Evolutionary conservation across 2,113 vertebrate species (phyloP).

Genomic region (Scortum barcoo): DNA sequence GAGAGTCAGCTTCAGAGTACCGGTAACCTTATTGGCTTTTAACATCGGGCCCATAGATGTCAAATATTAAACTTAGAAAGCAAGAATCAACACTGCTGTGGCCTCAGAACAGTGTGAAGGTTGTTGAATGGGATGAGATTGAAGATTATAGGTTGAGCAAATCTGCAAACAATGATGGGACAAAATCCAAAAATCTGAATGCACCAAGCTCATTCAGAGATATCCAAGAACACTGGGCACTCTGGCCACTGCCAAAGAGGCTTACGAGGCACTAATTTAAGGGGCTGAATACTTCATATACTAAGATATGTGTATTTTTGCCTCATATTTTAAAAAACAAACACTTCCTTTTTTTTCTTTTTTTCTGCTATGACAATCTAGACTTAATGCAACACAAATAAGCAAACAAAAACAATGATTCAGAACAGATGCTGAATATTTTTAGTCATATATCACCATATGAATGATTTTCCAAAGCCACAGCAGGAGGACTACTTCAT

Average conservation of each 20-base stretch:
- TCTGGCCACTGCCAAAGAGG: constrained; percentile 20
- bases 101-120: constrained; percentile 5
- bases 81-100: constrained; percentile 1
- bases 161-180: constrained; percentile 60
- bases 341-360: no score
- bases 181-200: constrained; percentile 15
- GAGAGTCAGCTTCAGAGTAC: not conserved
- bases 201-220: constrained; percentile 33
- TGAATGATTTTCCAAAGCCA: not conserved
- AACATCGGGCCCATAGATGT: not conserved
- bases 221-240: constrained; percentile 29
- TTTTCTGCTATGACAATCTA: no score
- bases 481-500: not conserved
- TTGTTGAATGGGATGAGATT: constrained; percentile 6
- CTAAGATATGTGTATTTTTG: not conserved
- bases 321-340: no score
- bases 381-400: not conserved
- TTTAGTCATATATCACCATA: not conserved
- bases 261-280: constrained; percentile 11
- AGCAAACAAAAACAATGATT: not conserved
- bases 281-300: constrained; percentile 13
- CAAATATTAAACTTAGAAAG: not conserved
- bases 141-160: constrained; percentile 36
- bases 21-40: not conserved
- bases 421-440: not conserved